phyloP scores from a whole-genome alignment of 1,140 invertebrate species.

The Vanessa tameamea region DNA sequence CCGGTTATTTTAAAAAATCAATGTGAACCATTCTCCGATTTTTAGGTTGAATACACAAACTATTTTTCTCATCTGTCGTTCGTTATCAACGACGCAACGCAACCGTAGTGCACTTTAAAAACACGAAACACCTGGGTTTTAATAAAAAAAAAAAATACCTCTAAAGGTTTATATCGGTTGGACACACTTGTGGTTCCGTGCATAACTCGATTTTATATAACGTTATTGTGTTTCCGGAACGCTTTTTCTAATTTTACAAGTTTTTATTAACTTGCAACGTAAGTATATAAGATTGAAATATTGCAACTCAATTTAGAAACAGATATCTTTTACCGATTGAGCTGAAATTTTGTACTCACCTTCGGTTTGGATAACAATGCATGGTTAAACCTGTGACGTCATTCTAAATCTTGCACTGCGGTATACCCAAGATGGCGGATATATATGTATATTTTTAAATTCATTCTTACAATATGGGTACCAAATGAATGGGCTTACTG shows the following conservation, averaged over 20 bases:
- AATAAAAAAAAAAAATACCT: constrained; percentile 12
- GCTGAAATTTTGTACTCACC: no score
- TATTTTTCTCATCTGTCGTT: constrained; percentile 27
- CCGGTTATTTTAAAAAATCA: constrained; percentile 5
- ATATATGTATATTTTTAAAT: no score
- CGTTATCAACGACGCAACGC: constrained; percentile 24
- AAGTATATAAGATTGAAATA: no score
- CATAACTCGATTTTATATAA: constrained; percentile 16
- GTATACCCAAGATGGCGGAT: no score
- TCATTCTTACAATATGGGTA: no score
- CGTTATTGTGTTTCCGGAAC: background rate
- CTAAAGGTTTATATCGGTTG: constrained; percentile 19
- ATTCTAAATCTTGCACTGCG: no score
- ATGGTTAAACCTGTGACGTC: no score
- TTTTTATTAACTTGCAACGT: no score
- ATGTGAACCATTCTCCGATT: constrained; percentile 18
- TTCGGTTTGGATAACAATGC: no score
- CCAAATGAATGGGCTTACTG: no score
- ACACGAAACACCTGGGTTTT: constrained; percentile 29
- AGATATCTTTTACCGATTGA: no score
- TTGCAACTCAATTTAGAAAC: no score
- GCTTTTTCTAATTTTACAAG: background rate
- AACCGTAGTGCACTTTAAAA: constrained; percentile 28
- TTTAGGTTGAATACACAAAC: constrained; percentile 25
- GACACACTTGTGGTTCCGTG: constrained; percentile 21